Percentiles rank a stretch among this genome's conserved stretches.
Evolutionary conservation across 2,797 vertebrate genomes (phyloP).

Genomic region (Apogon hyalosoma): DNA sequence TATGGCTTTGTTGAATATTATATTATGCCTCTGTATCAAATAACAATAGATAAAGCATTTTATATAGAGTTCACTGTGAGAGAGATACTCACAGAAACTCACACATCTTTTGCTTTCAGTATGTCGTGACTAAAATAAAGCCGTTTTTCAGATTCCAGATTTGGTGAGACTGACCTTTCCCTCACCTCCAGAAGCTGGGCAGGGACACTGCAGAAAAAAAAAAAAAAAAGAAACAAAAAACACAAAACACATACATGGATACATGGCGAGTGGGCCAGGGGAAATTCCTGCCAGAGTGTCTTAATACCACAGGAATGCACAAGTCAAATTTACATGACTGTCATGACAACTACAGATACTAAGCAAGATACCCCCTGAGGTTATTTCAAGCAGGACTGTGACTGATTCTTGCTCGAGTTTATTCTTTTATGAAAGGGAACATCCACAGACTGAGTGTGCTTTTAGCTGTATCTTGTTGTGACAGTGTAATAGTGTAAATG

Average conservation of each 20-base stretch:
- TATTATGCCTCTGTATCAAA: conserved; percentile 30
- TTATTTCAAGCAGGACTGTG: conserved; percentile 10
- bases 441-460: conserved; percentile 12
- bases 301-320: conserved; percentile 77
- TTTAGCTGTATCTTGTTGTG: conserved; percentile 14
- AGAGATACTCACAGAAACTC: conserved; percentile 13
- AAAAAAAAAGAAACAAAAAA: not conserved
- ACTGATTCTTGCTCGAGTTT: conserved; percentile 43
- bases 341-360: conserved; percentile 57
- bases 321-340: conserved; percentile 52
- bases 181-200: conserved; percentile 69
- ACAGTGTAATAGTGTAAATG: conserved; percentile 19
- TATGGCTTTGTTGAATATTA: conserved; percentile 25
- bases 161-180: conserved; percentile 73
- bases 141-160: conserved; percentile 65
- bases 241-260: too few species aligned
- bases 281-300: conserved; percentile 77
- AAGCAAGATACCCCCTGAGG: conserved; percentile 29
- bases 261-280: conserved; percentile 41
- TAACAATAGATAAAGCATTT: conserved; percentile 27
- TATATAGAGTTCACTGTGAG: conserved; percentile 13
- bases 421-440: conserved; percentile 24
- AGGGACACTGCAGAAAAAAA: conserved; percentile 64
- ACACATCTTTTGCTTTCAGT: conserved; percentile 16
- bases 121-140: conserved; percentile 33